A percentile compares a stretch with the other conserved stretches of the same genome.
phyloP scores from a whole-genome alignment of 2,113 vertebrate species.

The Desmodus rotundus region DNA sequence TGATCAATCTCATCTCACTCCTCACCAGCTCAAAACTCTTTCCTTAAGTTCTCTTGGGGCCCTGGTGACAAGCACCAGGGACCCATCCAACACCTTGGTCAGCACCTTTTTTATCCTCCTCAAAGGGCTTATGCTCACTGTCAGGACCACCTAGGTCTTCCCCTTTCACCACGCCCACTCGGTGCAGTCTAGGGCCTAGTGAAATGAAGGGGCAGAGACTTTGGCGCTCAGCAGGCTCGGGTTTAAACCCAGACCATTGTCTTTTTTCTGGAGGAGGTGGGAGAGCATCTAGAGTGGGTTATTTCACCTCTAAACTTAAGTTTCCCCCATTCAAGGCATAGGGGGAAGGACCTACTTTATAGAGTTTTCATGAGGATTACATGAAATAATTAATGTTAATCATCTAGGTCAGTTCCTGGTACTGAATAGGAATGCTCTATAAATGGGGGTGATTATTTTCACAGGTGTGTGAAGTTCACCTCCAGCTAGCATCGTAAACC shows the following conservation, averaged over 20 bases:
- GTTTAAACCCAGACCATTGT: background rate
- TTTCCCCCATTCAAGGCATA: background rate
- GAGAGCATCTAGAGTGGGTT: background rate
- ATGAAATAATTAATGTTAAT: background rate
- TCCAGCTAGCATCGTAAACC: background rate
- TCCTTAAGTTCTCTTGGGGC: background rate
- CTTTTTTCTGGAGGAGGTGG: background rate
- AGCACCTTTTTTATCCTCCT: background rate
- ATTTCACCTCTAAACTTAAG: background rate
- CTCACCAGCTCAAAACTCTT: background rate
- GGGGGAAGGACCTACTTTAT: background rate
- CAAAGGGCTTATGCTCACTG: background rate
- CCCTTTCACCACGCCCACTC: background rate
- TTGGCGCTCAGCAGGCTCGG: background rate
- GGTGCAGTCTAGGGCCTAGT: rapidly evolving
- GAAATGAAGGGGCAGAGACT: background rate
- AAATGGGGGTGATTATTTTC: background rate
- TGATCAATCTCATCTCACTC: background rate
- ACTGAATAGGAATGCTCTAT: background rate
- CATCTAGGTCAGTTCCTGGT: background rate
- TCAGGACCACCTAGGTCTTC: background rate
- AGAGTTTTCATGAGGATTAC: background rate
- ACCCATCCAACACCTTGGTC: background rate
- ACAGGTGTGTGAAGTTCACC: background rate
- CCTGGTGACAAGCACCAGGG: background rate